A percentile compares a stretch with the other conserved stretches of the same genome.
Conservation (phyloP, 2,888 invertebrate genomes). For the Parapristionchus giblindavisi region DNA sequence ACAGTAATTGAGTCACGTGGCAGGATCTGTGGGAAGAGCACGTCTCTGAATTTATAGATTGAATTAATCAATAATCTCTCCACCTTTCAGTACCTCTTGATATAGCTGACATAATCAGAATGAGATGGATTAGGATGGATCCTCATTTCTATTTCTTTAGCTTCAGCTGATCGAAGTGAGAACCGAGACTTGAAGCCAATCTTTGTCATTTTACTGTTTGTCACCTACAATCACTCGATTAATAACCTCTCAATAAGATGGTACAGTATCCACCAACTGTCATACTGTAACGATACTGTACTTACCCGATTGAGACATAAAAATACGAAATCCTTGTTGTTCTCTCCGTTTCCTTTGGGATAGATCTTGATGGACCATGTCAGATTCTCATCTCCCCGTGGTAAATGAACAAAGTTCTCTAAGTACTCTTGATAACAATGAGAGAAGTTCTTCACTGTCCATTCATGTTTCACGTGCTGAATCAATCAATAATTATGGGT, state of each 20-base stretch:
- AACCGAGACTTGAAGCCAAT: constrained; percentile 69
- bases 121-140: constrained; percentile 70
- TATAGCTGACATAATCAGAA: constrained; percentile 69
- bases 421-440: constrained; percentile 69
- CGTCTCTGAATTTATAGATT: constrained; percentile 53
- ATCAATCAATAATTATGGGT: background rate
- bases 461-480: constrained; percentile 68
- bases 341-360: constrained; percentile 69
- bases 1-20: constrained; percentile 69
- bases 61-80: background rate
- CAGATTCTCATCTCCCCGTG: constrained; percentile 61
- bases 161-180: constrained; percentile 65
- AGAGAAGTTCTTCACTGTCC: constrained; percentile 70
- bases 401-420: constrained; percentile 69
- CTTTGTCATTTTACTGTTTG: constrained; percentile 41
- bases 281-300: too few species aligned
- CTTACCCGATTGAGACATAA: constrained; percentile 68
- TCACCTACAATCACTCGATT: constrained; percentile 15
- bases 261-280: background rate
- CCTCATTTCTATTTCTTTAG: constrained; percentile 63
- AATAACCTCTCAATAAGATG: background rate
- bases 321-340: constrained; percentile 70
- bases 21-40: constrained; percentile 69
- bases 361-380: constrained; percentile 70
- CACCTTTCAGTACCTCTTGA: constrained; percentile 50